Evolutionary conservation across 64 coral and sea anemone species (phyloP).

Genomic region (Montipora efflorescens): DNA sequence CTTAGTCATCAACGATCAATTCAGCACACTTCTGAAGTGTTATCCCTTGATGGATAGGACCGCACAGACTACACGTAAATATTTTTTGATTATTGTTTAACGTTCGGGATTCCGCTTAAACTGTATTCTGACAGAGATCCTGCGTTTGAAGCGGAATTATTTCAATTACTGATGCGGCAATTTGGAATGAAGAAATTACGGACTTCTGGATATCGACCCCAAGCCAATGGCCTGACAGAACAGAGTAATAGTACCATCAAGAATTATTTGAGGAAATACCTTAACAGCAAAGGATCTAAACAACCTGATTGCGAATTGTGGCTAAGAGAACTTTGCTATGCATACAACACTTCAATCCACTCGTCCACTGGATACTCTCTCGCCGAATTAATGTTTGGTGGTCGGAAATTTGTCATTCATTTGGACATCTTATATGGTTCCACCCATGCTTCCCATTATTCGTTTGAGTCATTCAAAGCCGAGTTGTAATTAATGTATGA

Average conservation of each 20-base stretch:
- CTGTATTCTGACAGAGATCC: not conserved
- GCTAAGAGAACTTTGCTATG: slow-evolving; percentile 16
- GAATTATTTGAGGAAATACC: slow-evolving; percentile 45
- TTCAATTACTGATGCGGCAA: slow-evolving; percentile 46
- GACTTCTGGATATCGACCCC: no score
- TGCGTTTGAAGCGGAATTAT: slow-evolving; percentile 31
- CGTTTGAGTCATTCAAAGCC: slow-evolving; percentile 3
- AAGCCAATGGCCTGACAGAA: not conserved
- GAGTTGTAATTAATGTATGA: slow-evolving; percentile 13
- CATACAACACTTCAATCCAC: not conserved
- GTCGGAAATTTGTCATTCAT: not conserved
- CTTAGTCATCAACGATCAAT: no score
- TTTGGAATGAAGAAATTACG: slow-evolving; percentile 6
- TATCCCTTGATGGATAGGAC: no score
- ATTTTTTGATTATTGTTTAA: slow-evolving; percentile 61
- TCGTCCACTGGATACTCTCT: not conserved
- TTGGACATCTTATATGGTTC: slow-evolving; percentile 30
- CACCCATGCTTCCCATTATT: slow-evolving; percentile 10
- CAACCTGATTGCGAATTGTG: slow-evolving; percentile 52
- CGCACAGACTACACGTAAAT: not conserved
- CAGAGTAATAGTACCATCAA: slow-evolving; percentile 51
- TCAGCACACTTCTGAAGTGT: no score
- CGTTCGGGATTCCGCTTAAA: slow-evolving; percentile 34
- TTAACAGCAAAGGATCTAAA: slow-evolving; percentile 7
- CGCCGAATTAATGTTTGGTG: not conserved